A percentile compares a stretch with the other conserved stretches of the same genome.
Conservation (phyloP, 2,888 invertebrate species). For the Podotricha telesiphe region DNA sequence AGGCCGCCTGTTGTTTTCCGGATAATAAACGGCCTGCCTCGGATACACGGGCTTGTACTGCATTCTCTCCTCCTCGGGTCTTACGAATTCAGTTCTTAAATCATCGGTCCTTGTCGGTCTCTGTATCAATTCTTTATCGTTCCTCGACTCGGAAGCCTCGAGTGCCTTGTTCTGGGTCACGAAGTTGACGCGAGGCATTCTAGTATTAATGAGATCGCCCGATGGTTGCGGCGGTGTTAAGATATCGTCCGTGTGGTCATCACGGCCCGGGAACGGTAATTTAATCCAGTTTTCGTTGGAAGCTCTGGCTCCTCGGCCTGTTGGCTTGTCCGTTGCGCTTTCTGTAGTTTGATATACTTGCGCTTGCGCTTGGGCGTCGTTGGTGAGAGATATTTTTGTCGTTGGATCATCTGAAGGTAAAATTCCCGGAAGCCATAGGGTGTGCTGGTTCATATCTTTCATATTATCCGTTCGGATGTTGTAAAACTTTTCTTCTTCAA, state of each 20-base stretch:
- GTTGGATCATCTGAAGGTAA: slow-evolving; percentile 72
- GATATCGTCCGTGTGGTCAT: slow-evolving; percentile 66
- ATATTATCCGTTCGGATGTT: slow-evolving; percentile 64
- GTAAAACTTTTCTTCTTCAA: slow-evolving; percentile 77
- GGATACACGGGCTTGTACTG: slow-evolving; percentile 74
- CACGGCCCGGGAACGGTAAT: slow-evolving; percentile 77
- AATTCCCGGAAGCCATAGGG: slow-evolving; percentile 74
- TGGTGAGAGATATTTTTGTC: slow-evolving; percentile 71
- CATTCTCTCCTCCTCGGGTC: slow-evolving; percentile 68
- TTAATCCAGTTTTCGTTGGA: slow-evolving; percentile 86
- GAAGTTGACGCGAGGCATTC: slow-evolving; percentile 87
- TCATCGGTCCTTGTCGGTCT: slow-evolving; percentile 71
- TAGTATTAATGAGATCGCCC: slow-evolving; percentile 81
- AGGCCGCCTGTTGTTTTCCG: slow-evolving; percentile 72
- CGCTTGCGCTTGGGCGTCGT: slow-evolving; percentile 62
- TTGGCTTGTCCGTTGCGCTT: slow-evolving; percentile 77
- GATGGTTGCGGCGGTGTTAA: slow-evolving; percentile 80
- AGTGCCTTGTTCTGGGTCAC: slow-evolving; percentile 85
- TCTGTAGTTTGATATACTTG: slow-evolving; percentile 73
- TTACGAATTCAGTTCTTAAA: slow-evolving; percentile 75
- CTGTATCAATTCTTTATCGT: slow-evolving; percentile 77
- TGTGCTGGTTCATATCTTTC: slow-evolving; percentile 56
- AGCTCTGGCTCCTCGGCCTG: slow-evolving; percentile 83
- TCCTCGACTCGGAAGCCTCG: slow-evolving; percentile 78
- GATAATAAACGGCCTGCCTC: slow-evolving; percentile 76